phyloP scores from a whole-genome alignment of 2,797 vertebrate species.

The Buphagus erythrorhynchus region DNA sequence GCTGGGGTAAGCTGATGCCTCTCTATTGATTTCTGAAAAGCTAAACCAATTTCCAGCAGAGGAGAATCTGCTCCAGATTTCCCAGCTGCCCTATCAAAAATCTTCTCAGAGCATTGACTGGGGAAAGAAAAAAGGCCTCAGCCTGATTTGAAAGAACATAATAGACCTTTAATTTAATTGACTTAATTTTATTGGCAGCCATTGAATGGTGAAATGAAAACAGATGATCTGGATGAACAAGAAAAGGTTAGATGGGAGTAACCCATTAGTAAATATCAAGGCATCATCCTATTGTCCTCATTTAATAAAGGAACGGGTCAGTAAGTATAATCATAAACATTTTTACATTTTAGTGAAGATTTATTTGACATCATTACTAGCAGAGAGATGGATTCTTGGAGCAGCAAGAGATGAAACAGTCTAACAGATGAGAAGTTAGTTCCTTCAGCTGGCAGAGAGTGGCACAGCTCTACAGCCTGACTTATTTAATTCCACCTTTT shows the following conservation, averaged over 20 bases:
- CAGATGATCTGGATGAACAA: conserved; percentile 48
- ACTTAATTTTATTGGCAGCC: conserved; percentile 60
- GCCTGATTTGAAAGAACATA: conserved; percentile 31
- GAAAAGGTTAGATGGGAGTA: conserved; percentile 54
- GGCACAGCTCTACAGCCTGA: neutral
- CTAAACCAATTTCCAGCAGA: conserved; percentile 38
- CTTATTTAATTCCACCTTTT: neutral
- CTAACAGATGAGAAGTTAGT: neutral
- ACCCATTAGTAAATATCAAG: conserved; percentile 61
- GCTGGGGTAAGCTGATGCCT: neutral
- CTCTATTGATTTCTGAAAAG: conserved; percentile 32
- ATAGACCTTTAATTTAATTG: conserved; percentile 62
- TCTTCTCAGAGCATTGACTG: conserved; percentile 17
- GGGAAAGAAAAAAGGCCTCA: conserved; percentile 34
- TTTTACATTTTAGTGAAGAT: conserved; percentile 62
- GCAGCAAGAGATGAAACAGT: neutral
- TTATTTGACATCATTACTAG: conserved; percentile 50
- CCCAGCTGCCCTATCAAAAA: conserved; percentile 52
- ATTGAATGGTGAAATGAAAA: conserved; percentile 58
- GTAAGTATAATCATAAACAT: conserved; percentile 50
- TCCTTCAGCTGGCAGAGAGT: neutral
- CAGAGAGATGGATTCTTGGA: conserved; percentile 19
- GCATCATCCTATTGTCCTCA: conserved; percentile 45
- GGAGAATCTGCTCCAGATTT: conserved; percentile 43
- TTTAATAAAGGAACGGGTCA: conserved; percentile 53